phyloP scores from a whole-genome alignment of 2,797 vertebrate species.

The Bucorvus abyssinicus region DNA sequence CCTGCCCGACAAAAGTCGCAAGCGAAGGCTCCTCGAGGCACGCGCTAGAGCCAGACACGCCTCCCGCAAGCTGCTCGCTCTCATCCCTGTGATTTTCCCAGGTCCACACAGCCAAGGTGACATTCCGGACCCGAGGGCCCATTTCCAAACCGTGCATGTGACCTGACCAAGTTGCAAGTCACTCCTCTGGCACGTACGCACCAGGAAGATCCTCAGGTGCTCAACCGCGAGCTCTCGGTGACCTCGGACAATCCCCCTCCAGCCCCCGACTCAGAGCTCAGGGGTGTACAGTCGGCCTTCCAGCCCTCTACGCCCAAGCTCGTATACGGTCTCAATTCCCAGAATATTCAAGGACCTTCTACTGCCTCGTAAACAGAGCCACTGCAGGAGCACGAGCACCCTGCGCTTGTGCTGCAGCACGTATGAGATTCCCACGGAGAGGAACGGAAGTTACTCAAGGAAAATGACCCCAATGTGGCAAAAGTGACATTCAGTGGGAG shows the following conservation, averaged over 20 bases:
- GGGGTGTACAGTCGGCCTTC: rapidly evolving
- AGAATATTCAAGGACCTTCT: neutral
- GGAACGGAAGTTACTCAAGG: neutral
- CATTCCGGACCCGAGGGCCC: neutral
- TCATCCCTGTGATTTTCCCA: neutral
- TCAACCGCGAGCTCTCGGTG: neutral
- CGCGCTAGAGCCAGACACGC: neutral
- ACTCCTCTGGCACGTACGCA: constrained; percentile 3
- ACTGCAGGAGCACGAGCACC: neutral
- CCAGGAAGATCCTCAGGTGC: neutral
- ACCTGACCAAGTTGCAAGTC: constrained; percentile 44
- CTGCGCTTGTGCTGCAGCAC: rapidly evolving
- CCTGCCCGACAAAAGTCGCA: neutral
- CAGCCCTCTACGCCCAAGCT: too few species aligned
- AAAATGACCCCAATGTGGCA: rapidly evolving
- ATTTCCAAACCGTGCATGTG: constrained; percentile 1
- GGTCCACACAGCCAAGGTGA: constrained; percentile 30
- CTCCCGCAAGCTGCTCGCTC: neutral
- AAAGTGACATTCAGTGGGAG: rapidly evolving
- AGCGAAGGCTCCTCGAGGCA: neutral
- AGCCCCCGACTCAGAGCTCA: neutral
- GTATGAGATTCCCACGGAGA: rapidly evolving
- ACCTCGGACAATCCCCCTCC: neutral
- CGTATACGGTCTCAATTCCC: rapidly evolving
- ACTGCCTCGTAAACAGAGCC: neutral